Conservation (phyloP, 1,140 invertebrate genomes). For the Lamellibrachia luymesi region DNA sequence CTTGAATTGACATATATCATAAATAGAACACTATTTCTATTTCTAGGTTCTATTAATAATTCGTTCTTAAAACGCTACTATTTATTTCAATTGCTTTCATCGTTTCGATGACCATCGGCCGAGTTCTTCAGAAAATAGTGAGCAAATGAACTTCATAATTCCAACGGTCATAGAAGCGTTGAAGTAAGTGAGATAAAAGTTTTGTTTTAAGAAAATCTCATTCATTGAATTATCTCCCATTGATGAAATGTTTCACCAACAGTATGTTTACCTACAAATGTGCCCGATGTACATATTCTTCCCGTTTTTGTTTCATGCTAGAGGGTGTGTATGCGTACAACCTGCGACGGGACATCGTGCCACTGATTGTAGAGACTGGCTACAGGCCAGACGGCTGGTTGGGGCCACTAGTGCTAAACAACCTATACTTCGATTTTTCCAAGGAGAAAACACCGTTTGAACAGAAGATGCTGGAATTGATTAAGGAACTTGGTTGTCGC, state of each 20-base stretch:
- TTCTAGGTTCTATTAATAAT: too few species aligned
- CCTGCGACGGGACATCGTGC: constrained; percentile 26
- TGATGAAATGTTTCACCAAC: too few species aligned
- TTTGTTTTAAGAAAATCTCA: too few species aligned
- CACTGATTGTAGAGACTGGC: constrained; percentile 17
- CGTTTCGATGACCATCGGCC: background rate
- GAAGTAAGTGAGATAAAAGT: too few species aligned
- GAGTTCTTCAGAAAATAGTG: too few species aligned
- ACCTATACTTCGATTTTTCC: constrained; percentile 28
- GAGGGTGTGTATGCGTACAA: constrained; percentile 26
- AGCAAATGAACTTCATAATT: too few species aligned
- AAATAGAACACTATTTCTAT: too few species aligned
- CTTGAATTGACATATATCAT: too few species aligned
- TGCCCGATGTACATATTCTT: background rate
- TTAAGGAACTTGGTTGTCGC: constrained; percentile 39
- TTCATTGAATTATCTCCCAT: too few species aligned
- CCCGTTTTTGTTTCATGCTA: background rate
- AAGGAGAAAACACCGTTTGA: constrained; percentile 33
- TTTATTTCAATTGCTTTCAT: background rate
- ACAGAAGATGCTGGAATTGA: constrained; percentile 32
- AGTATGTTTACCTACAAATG: background rate
- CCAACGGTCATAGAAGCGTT: too few species aligned
- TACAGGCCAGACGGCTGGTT: constrained; percentile 30
- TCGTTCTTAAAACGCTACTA: background rate
- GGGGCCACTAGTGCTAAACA: constrained; percentile 25